These are phyloP conservation scores for Ectemnius cavifrons DNA, from an alignment of 2,888 invertebrate genomes.

Conservation along the genomic window DNA sequence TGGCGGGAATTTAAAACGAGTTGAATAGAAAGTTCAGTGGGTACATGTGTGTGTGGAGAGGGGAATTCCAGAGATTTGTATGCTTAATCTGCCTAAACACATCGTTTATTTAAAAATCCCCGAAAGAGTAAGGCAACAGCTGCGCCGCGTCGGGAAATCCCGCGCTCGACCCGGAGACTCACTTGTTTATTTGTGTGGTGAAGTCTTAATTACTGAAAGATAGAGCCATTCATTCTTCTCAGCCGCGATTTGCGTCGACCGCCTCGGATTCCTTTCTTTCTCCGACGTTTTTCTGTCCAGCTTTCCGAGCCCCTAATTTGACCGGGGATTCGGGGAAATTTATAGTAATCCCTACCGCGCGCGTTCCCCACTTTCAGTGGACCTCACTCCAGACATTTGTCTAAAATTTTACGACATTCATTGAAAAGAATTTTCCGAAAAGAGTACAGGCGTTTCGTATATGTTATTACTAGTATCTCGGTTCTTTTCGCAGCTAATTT, in stretches of 20 bases:
- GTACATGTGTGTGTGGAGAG: too few relatives aligned
- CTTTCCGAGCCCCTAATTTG: not conserved
- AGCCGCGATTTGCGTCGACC: slow-evolving; percentile 35
- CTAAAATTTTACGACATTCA: too few relatives aligned
- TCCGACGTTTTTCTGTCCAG: slow-evolving; percentile 1
- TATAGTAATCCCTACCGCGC: not conserved
- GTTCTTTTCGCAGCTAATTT: slow-evolving; percentile 60
- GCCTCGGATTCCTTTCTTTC: slow-evolving; percentile 1
- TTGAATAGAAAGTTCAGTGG: too few relatives aligned
- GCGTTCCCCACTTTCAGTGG: too few relatives aligned
- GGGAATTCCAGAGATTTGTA: slow-evolving; percentile 53
- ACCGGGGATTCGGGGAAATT: not conserved
- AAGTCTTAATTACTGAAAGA: slow-evolving; percentile 74
- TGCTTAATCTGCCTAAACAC: slow-evolving; percentile 66
- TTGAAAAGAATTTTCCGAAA: too few relatives aligned
- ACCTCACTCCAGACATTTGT: too few relatives aligned
- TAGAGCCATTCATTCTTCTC: slow-evolving; percentile 70
- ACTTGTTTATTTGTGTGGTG: slow-evolving; percentile 66
- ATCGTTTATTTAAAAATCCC: slow-evolving; percentile 68
- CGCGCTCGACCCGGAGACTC: slow-evolving; percentile 33
- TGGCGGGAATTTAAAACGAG: too few relatives aligned
- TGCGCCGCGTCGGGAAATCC: slow-evolving; percentile 55
- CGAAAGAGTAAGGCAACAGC: slow-evolving; percentile 63
- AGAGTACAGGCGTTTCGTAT: too few relatives aligned
- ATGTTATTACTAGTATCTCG: too few relatives aligned